Percentiles rank a stretch among this genome's conserved stretches.
Evolutionary conservation across 2,888 invertebrate genomes (phyloP).

Genomic region (Drosophila differens): DNA sequence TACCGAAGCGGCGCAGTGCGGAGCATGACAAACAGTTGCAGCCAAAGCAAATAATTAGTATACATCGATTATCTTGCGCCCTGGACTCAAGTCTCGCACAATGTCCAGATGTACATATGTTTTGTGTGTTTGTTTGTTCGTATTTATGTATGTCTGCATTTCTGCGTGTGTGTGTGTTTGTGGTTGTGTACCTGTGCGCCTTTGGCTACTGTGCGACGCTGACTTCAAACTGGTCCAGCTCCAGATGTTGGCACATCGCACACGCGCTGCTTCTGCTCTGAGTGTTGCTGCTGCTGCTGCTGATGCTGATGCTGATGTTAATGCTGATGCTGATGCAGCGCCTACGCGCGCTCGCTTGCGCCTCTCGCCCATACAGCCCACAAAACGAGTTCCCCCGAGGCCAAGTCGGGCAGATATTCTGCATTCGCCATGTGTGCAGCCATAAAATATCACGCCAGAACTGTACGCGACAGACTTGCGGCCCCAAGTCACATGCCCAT

Average conservation of each 20-base stretch:
- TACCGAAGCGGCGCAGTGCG: constrained; percentile 52
- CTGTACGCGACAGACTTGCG: constrained; percentile 59
- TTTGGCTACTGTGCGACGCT: constrained; percentile 64
- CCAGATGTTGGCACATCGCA: constrained; percentile 78
- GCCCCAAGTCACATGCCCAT: constrained; percentile 40
- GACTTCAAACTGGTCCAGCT: constrained; percentile 69
- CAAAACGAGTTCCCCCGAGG: constrained; percentile 73
- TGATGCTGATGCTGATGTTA: constrained; percentile 8
- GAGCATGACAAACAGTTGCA: constrained; percentile 81
- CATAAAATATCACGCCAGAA: constrained; percentile 72
- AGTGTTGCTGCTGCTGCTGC: constrained; percentile 18
- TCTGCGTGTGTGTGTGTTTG: background rate
- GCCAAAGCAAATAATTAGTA: constrained; percentile 80
- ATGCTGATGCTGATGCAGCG: constrained; percentile 41
- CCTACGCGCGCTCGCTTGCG: constrained; percentile 69
- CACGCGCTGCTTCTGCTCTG: constrained; percentile 57
- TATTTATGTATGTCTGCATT: background rate
- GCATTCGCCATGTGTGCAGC: constrained; percentile 69
- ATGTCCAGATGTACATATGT: constrained; percentile 28
- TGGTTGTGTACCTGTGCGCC: constrained; percentile 47
- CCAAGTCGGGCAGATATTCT: constrained; percentile 35
- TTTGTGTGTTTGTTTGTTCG: constrained; percentile 7
- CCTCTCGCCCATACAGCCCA: constrained; percentile 63
- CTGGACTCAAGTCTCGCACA: constrained; percentile 40
- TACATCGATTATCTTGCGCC: constrained; percentile 79